Evolutionary conservation across 1,140 invertebrate species (phyloP).

Genomic region (Proctacanthus coquilletti): DNA sequence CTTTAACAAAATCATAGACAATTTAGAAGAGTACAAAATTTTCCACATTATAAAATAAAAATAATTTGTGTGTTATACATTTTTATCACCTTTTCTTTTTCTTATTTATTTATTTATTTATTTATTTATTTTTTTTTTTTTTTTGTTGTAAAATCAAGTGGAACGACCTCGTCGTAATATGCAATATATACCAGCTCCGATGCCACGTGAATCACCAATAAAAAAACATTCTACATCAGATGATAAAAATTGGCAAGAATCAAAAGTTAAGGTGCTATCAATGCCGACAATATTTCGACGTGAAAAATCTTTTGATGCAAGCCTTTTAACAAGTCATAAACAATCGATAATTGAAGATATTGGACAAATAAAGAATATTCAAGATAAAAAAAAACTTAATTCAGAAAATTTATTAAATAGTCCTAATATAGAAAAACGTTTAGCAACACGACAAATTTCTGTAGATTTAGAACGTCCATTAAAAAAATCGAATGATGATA

Average conservation of each 20-base stretch:
- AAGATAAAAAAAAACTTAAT: conserved; percentile 28
- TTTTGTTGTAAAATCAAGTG: too few species aligned
- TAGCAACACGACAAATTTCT: not conserved
- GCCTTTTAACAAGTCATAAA: conserved; percentile 25
- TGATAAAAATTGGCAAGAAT: not conserved
- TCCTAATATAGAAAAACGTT: not conserved
- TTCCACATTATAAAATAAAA: too few species aligned
- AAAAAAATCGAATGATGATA: not conserved
- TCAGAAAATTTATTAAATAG: conserved; percentile 14
- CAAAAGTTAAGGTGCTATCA: not conserved
- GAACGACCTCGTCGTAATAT: too few species aligned
- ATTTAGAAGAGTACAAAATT: too few species aligned
- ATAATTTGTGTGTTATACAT: too few species aligned
- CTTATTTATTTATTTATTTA: too few species aligned
- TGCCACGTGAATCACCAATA: not conserved
- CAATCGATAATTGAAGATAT: too few species aligned
- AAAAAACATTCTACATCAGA: not conserved
- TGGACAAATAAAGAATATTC: conserved; percentile 29
- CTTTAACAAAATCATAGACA: conserved; percentile 1
- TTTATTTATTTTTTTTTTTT: too few species aligned
- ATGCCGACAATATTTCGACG: conserved; percentile 13
- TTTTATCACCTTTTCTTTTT: too few species aligned
- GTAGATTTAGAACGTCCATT: not conserved
- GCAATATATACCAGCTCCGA: not conserved
- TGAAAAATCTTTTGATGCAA: conserved; percentile 35